These are phyloP conservation scores for Eurosta solidaginis DNA, from an alignment of 1,140 invertebrate species.

Conservation along the genomic window DNA sequence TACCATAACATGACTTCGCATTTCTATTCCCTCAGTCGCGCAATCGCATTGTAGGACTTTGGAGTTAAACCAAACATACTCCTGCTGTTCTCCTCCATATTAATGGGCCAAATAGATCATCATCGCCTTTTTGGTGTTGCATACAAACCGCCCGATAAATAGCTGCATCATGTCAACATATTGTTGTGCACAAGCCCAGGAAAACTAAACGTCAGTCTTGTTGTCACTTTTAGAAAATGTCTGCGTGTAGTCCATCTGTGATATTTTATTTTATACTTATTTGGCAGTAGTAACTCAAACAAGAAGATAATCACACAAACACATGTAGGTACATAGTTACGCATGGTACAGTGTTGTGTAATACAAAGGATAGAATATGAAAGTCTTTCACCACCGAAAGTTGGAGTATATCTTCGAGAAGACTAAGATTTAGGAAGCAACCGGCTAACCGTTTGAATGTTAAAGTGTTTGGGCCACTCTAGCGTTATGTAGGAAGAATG, in stretches of 20 bases:
- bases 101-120: conserved; percentile 13
- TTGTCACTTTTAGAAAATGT: conserved; percentile 18
- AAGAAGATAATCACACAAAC: background rate
- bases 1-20: conserved; percentile 24
- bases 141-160: background rate
- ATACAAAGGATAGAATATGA: no score
- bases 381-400: no score
- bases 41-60: background rate
- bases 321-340: background rate
- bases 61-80: background rate
- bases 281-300: conserved; percentile 14
- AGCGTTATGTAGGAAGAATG: no score
- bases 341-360: no score
- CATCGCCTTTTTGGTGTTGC: background rate
- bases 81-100: conserved; percentile 1
- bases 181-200: background rate
- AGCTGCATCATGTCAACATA: background rate
- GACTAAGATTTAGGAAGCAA: no score
- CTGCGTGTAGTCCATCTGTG: background rate
- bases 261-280: conserved; percentile 25
- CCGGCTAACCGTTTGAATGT: no score
- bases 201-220: conserved; percentile 9
- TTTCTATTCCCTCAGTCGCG: background rate
- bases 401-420: no score
- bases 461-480: no score